phyloP scores from a whole-genome alignment of 1,140 invertebrate genomes.

The Drosophila bipectinata region DNA sequence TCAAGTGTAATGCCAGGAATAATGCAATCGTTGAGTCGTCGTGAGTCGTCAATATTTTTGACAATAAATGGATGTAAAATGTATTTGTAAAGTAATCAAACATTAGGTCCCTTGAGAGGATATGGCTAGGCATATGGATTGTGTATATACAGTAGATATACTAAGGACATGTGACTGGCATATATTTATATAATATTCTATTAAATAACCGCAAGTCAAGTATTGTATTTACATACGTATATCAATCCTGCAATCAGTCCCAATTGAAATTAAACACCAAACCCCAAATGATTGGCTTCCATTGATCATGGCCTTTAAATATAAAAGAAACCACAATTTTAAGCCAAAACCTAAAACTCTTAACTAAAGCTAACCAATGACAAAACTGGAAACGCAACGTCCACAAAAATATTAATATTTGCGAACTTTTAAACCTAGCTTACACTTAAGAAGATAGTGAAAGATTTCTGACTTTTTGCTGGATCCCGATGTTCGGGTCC shows the following conservation, averaged over 20 bases:
- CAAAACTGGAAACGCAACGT: constrained; percentile 72
- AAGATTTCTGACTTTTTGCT: constrained; percentile 28
- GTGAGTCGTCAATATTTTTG: constrained; percentile 76
- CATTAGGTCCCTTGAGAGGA: constrained; percentile 4
- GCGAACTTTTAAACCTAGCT: constrained; percentile 50
- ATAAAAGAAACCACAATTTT: constrained; percentile 5
- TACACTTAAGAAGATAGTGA: constrained; percentile 32
- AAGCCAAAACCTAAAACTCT: constrained; percentile 31
- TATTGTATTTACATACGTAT: constrained; percentile 18
- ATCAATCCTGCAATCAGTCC: constrained; percentile 12
- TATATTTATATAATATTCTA: constrained; percentile 41
- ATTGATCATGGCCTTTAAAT: constrained; percentile 48
- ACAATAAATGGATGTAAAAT: constrained; percentile 71
- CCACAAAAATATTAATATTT: constrained; percentile 51
- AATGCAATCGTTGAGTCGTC: constrained; percentile 55
- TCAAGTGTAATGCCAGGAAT: constrained; percentile 44
- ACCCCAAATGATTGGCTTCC: constrained; percentile 42
- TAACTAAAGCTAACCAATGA: constrained; percentile 45
- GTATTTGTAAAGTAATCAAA: constrained; percentile 43
- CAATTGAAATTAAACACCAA: constrained; percentile 43
- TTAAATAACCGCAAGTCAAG: constrained; percentile 26
- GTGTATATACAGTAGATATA: constrained; percentile 57
- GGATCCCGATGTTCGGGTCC: constrained; percentile 12
- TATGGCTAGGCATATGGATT: constrained; percentile 29
- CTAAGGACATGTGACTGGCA: constrained; percentile 43